phyloP scores from a whole-genome alignment of 2,113 vertebrate species.

The Oryzias woworae region DNA sequence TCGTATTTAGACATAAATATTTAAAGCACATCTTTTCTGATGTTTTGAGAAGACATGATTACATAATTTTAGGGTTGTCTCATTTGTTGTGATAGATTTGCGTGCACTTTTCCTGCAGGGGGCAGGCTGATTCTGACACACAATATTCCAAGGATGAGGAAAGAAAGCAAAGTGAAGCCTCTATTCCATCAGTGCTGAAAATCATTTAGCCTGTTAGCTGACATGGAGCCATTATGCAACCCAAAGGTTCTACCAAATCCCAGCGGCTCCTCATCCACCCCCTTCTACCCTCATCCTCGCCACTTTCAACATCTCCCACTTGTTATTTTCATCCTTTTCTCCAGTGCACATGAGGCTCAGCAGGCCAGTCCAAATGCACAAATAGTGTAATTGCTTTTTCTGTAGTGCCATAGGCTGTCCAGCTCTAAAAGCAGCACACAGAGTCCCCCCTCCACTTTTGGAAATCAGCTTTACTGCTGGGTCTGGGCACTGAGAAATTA shows the following conservation, averaged over 20 bases:
- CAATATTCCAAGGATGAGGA: conserved; percentile 1
- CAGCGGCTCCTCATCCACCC: conserved; percentile 29
- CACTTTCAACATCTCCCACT: conserved; percentile 36
- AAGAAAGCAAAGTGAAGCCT: conserved; percentile 14
- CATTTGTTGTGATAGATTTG: not conserved
- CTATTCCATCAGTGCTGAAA: conserved; percentile 29
- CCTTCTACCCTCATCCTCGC: conserved; percentile 30
- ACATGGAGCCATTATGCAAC: conserved; percentile 7
- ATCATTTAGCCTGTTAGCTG: conserved; percentile 41
- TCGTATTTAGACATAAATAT: too few relatives aligned
- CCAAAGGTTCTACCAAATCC: not conserved
- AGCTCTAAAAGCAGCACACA: conserved; percentile 46
- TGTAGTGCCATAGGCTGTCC: conserved; percentile 66
- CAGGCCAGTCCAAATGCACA: conserved; percentile 59
- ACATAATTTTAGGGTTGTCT: not conserved
- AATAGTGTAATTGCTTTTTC: conserved; percentile 75
- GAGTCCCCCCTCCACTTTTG: conserved; percentile 23
- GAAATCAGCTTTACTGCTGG: conserved; percentile 63
- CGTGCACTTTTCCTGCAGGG: conserved; percentile 60
- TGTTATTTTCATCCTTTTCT: conserved; percentile 40
- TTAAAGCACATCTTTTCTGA: too few relatives aligned
- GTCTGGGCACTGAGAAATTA: conserved; percentile 68
- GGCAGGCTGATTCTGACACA: conserved; percentile 57
- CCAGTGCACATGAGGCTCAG: conserved; percentile 35
- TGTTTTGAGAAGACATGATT: too few relatives aligned